Base-by-base conservation (phyloP, 92 coral and sea anemone genomes). In the Metridium senile region DNA sequence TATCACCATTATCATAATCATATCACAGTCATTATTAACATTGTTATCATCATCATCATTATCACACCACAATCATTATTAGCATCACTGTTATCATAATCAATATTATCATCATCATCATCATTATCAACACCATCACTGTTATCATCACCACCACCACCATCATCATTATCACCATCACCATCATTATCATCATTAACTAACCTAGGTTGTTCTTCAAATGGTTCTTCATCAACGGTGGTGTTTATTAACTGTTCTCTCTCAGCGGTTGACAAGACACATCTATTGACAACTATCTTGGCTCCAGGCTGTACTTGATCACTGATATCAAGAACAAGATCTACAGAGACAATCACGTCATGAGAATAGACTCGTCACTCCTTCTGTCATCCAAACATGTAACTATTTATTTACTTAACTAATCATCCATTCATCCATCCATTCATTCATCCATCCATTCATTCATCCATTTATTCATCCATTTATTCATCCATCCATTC, bases 251-350 rank as follows among this genome's bases (percentile, higher is more conserved):
- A 81, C 66, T 69, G 85, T 62, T 89, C 97, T 65, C 87, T 81
- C 28, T 89, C 95, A 72, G 67, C 81, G 33, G 70, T 76, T 19
- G 89, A 78, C 28, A 88, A 68, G 13, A 58, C 82, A 83, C 94
- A 91, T 26, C 47, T 63, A 25, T 74, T 87, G 16, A 92, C 94
- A 29, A 83, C 75, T 3, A 94, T 57, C 28, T 77, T 77, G 49
- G 93, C 80, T 32, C 94, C 97, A 47, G 89, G 84, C 19, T 76
- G 62, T 0, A 85, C 79, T 53, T 95, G 79, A 46, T 93, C 98
- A 10, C 87, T 89, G 9, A 94, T 91, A 54, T 75, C 68, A 27
- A 94, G 89, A 22, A 94, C 91, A n/a, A 94, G 85, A 66, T 91
- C 98, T 94, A 35, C 19, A 30, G 39, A 1, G 52, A 70, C 1